A percentile compares a stretch with the other conserved stretches of the same genome.
Conservation (phyloP, 2,113 vertebrate genomes). For the Gobiocypris rarus region DNA sequence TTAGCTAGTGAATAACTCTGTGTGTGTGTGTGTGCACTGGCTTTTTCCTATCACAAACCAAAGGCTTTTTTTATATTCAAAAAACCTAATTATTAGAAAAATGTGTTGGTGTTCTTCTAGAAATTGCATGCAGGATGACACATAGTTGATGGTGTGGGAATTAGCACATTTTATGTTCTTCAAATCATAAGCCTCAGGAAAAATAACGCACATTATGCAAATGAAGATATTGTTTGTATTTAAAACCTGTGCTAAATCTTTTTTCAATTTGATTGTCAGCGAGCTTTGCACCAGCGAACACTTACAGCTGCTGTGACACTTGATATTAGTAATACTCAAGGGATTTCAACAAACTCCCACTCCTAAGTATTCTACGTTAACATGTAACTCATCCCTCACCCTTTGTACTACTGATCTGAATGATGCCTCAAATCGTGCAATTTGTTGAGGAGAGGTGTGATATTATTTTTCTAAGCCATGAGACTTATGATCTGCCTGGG, state of each 20-base stretch:
- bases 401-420: not conserved
- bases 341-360: constrained; percentile 7
- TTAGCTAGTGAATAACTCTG: constrained; percentile 9
- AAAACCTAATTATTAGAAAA: constrained; percentile 16
- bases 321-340: constrained; percentile 3
- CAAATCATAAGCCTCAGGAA: not conserved
- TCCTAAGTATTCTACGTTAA: not conserved
- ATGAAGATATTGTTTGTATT: not conserved
- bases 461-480: not conserved
- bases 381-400: constrained; percentile 14
- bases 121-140: not conserved
- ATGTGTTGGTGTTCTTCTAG: constrained; percentile 6
- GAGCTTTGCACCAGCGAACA: not conserved
- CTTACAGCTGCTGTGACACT: constrained; percentile 3
- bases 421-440: not conserved
- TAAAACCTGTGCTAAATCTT: not conserved
- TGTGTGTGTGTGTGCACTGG: not conserved
- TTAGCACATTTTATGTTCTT: not conserved
- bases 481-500: not conserved
- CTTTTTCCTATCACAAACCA: not conserved
- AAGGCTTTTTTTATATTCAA: constrained; percentile 1
- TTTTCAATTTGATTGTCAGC: constrained; percentile 10
- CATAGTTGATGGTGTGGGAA: not conserved
- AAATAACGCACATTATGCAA: constrained; percentile 13
- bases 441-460: not conserved